A percentile compares a stretch with the other conserved stretches of the same genome.
These are phyloP conservation scores for Malacoctenus gilli DNA, from an alignment of 2,797 vertebrate species.

Conservation along the genomic window DNA sequence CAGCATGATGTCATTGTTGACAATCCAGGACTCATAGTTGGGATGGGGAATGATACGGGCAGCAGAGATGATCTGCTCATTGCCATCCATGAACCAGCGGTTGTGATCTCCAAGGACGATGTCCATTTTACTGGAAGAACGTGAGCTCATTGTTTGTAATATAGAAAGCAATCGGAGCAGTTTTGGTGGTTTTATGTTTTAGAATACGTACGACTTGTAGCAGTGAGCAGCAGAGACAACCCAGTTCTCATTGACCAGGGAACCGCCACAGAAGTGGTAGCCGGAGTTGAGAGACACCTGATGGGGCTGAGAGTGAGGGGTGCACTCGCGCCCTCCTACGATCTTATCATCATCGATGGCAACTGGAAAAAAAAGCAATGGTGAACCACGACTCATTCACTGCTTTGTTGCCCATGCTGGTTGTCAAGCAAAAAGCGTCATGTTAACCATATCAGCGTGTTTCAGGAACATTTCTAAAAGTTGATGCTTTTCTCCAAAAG, in stretches of 20 bases:
- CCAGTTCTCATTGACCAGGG: slow-evolving; percentile 69
- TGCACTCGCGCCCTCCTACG: slow-evolving; percentile 66
- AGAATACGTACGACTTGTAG: slow-evolving; percentile 57
- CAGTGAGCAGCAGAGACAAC: slow-evolving; percentile 77
- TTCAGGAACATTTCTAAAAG: too few relatives aligned
- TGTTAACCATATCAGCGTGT: too few relatives aligned
- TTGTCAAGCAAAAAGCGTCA: too few relatives aligned
- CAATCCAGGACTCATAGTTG: slow-evolving; percentile 3
- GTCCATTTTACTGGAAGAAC: slow-evolving; percentile 74
- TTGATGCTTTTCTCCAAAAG: slow-evolving; percentile 4
- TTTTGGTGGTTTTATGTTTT: background rate
- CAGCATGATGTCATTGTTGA: slow-evolving; percentile 86
- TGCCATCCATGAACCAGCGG: slow-evolving; percentile 63
- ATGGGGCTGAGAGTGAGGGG: slow-evolving; percentile 59
- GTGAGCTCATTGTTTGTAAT: background rate
- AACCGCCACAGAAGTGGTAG: slow-evolving; percentile 70
- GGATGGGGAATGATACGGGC: slow-evolving; percentile 65
- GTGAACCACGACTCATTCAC: background rate
- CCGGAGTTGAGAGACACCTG: slow-evolving; percentile 68
- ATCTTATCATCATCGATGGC: slow-evolving; percentile 65
- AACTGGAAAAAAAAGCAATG: slow-evolving; percentile 25
- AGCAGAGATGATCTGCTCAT: slow-evolving; percentile 78
- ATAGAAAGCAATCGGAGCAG: background rate
- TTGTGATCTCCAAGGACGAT: slow-evolving; percentile 83
- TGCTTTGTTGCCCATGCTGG: too few relatives aligned